These are phyloP conservation scores for Sitta carolinensis DNA, from an alignment of 2,797 vertebrate species.

Conservation along the genomic window DNA sequence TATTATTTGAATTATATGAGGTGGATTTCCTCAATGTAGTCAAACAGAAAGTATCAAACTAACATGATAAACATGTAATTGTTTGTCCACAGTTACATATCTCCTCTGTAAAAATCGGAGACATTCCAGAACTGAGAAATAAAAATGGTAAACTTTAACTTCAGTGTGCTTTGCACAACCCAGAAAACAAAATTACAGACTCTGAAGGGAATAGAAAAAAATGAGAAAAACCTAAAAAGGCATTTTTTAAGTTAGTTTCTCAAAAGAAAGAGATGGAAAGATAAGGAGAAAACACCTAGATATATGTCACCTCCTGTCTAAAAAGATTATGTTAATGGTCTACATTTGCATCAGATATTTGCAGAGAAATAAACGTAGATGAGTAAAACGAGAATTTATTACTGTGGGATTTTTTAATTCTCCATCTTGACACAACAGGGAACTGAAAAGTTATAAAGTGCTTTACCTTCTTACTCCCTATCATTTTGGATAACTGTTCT, in stretches of 20 bases:
- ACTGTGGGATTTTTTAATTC: neutral
- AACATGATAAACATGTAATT: neutral
- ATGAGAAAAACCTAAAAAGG: neutral
- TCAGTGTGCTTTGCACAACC: neutral
- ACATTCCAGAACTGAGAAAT: neutral
- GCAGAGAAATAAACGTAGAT: slow-evolving; percentile 14
- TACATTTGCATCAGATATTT: slow-evolving; percentile 57
- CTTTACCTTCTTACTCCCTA: slow-evolving; percentile 17
- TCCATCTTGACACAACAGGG: slow-evolving; percentile 15
- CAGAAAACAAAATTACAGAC: slow-evolving; percentile 11
- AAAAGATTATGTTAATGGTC: slow-evolving; percentile 22
- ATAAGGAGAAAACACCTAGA: neutral
- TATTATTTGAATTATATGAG: neutral
- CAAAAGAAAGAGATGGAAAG: neutral
- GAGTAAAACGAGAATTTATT: slow-evolving; percentile 58
- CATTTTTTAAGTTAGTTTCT: neutral
- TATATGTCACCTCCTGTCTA: neutral
- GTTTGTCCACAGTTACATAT: neutral
- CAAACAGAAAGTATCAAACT: neutral
- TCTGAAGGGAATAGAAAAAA: neutral
- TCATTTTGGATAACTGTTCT: slow-evolving; percentile 31
- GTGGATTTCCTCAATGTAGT: neutral
- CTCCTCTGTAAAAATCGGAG: neutral
- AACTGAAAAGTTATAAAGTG: slow-evolving; percentile 27
- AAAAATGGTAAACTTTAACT: neutral